These are phyloP conservation scores for Tricholauxania praeusta DNA, from an alignment of 2,888 invertebrate species.

Conservation along the genomic window DNA sequence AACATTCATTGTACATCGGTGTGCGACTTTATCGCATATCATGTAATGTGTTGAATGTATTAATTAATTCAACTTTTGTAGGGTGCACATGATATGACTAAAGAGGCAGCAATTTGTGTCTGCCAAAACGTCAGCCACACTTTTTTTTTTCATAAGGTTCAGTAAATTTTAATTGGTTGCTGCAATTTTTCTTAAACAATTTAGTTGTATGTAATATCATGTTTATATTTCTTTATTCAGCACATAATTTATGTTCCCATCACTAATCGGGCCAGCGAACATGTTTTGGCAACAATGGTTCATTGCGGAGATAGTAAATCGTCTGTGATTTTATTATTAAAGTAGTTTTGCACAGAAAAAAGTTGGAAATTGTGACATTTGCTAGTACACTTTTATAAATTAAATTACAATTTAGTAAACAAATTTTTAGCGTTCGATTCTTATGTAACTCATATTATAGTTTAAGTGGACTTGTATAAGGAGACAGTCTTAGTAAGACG, in stretches of 20 bases:
- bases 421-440: too few species aligned
- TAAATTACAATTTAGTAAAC: too few species aligned
- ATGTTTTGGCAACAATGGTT: slow-evolving; percentile 14
- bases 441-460: too few species aligned
- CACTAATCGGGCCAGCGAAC: slow-evolving; percentile 23
- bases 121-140: slow-evolving; percentile 48
- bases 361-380: slow-evolving; percentile 20
- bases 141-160: slow-evolving; percentile 53
- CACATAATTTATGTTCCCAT: slow-evolving; percentile 12
- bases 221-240: slow-evolving; percentile 5
- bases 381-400: background rate
- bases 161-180: slow-evolving; percentile 66
- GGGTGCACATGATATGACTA: slow-evolving; percentile 8
- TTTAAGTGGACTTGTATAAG: too few species aligned
- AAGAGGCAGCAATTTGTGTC: background rate
- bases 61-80: too few species aligned
- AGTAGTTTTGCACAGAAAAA: slow-evolving; percentile 50
- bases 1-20: too few species aligned
- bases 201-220: slow-evolving; percentile 29
- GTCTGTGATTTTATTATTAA: slow-evolving; percentile 62
- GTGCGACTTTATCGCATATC: too few species aligned
- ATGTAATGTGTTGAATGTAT: too few species aligned
- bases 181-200: slow-evolving; percentile 25
- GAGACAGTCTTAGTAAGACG: too few species aligned
- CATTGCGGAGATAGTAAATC: slow-evolving; percentile 49